These are phyloP conservation scores for Melanotus villosus DNA, from an alignment of 2,888 invertebrate genomes.

Conservation along the genomic window DNA sequence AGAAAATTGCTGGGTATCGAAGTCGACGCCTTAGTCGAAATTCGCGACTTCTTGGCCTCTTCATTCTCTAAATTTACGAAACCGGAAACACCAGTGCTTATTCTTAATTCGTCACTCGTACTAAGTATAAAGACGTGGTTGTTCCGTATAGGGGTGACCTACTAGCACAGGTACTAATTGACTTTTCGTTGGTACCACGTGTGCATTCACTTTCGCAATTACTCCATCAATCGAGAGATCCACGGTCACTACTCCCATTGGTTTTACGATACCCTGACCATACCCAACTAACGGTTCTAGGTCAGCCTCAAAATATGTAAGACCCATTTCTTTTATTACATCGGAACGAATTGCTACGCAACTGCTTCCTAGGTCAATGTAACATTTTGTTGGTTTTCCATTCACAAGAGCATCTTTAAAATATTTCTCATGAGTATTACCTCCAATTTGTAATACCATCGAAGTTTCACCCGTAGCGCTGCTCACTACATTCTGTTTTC, in stretches of 20 bases:
- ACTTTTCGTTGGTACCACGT: conserved; percentile 48
- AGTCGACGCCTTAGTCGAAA: too few relatives aligned
- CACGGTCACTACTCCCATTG: conserved; percentile 31
- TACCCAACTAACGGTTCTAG: conserved; percentile 46
- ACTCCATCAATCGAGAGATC: conserved; percentile 30
- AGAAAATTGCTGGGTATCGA: too few relatives aligned
- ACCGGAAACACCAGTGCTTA: too few relatives aligned
- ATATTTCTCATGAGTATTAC: conserved; percentile 31
- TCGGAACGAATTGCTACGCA: conserved; percentile 34
- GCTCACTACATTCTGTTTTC: background rate
- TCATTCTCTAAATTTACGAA: too few relatives aligned
- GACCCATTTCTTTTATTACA: conserved; percentile 11
- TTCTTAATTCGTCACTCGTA: conserved; percentile 38
- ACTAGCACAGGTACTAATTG: conserved; percentile 51
- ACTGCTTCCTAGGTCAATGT: too few relatives aligned
- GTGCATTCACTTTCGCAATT: conserved; percentile 34
- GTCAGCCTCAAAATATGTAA: conserved; percentile 30
- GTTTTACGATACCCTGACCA: too few relatives aligned
- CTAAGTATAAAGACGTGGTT: conserved; percentile 48
- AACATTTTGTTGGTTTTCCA: conserved; percentile 21
- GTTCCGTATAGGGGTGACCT: conserved; percentile 53
- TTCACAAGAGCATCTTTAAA: conserved; percentile 34
- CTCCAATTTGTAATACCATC: background rate
- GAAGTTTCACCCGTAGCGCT: background rate
- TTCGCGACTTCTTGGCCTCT: too few relatives aligned